These are phyloP conservation scores for Polydesmus complanatus DNA, from an alignment of 2,888 invertebrate genomes.

Conservation along the genomic window DNA sequence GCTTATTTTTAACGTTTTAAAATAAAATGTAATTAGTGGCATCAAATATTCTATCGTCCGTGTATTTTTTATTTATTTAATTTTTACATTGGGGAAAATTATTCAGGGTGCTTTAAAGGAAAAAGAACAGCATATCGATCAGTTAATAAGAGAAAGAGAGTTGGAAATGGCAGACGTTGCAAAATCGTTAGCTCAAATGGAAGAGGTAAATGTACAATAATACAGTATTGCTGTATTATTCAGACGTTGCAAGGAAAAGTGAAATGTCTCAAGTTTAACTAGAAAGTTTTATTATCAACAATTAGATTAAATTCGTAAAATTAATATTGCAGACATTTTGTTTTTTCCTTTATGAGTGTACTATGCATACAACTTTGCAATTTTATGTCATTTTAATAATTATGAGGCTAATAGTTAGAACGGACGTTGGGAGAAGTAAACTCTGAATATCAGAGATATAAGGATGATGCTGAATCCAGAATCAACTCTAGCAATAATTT, in stretches of 20 bases:
- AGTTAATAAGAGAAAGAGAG: slow-evolving; percentile 78
- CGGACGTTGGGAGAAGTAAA: slow-evolving; percentile 26
- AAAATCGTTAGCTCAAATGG: slow-evolving; percentile 63
- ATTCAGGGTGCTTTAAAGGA: slow-evolving; percentile 84
- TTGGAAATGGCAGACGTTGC: slow-evolving; percentile 78
- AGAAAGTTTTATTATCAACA: no score
- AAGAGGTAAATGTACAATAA: slow-evolving; percentile 41
- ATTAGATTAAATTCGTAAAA: no score
- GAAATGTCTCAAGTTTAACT: no score
- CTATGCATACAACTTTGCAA: no score
- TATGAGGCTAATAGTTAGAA: no score
- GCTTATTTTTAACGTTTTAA: no score
- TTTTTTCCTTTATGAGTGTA: no score
- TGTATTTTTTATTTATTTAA: neutral
- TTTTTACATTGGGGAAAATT: neutral
- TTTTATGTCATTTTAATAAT: no score
- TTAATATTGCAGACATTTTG: no score
- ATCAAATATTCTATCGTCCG: neutral
- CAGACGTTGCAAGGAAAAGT: no score
- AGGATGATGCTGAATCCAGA: slow-evolving; percentile 42
- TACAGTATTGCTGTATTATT: neutral
- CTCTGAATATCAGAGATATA: slow-evolving; percentile 28
- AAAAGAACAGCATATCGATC: slow-evolving; percentile 87
- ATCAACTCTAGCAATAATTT: slow-evolving; percentile 36
- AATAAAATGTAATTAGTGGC: neutral